Conservation (phyloP, 2,888 invertebrate species). For the Xestoiulus laeticollis region DNA sequence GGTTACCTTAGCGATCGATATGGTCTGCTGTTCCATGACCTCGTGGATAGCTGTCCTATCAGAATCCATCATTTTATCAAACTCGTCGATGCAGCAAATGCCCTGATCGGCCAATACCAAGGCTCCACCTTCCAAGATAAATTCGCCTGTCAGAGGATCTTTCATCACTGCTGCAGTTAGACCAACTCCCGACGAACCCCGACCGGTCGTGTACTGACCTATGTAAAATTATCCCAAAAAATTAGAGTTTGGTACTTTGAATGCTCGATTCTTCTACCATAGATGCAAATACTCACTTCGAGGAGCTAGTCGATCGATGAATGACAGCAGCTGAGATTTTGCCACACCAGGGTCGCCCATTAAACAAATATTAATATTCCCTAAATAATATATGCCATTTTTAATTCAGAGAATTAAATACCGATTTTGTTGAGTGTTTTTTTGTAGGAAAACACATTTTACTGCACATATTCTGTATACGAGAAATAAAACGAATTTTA, state of each 20-base stretch:
- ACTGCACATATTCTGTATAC: no score
- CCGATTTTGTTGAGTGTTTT: no score
- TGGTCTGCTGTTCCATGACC: slow-evolving; percentile 99
- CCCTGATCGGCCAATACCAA: slow-evolving; percentile 94
- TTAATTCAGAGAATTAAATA: no score
- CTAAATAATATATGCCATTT: no score
- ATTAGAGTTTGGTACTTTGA: background rate
- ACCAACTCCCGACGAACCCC: slow-evolving; percentile 97
- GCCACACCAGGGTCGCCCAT: slow-evolving; percentile 99
- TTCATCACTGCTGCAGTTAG: slow-evolving; percentile 97
- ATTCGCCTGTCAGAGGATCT: slow-evolving; percentile 98
- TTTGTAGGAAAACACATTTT: no score
- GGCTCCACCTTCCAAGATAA: slow-evolving; percentile 99
- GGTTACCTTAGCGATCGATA: slow-evolving; percentile 78
- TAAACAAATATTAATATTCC: slow-evolving; percentile 96
- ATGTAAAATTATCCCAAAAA: slow-evolving; percentile 81
- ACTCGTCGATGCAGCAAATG: slow-evolving; percentile 99
- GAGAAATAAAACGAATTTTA: slow-evolving; percentile 62
- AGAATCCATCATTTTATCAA: slow-evolving; percentile 98
- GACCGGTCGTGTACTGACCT: slow-evolving; percentile 98
- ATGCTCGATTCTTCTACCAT: background rate
- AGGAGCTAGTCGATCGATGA: slow-evolving; percentile 91
- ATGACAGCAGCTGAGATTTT: slow-evolving; percentile 94
- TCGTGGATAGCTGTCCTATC: slow-evolving; percentile 99
- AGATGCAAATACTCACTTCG: slow-evolving; percentile 71